A percentile compares a stretch with the other conserved stretches of the same genome.
phyloP scores from a whole-genome alignment of 1,140 invertebrate species.

The Drosophila parabipectinata region DNA sequence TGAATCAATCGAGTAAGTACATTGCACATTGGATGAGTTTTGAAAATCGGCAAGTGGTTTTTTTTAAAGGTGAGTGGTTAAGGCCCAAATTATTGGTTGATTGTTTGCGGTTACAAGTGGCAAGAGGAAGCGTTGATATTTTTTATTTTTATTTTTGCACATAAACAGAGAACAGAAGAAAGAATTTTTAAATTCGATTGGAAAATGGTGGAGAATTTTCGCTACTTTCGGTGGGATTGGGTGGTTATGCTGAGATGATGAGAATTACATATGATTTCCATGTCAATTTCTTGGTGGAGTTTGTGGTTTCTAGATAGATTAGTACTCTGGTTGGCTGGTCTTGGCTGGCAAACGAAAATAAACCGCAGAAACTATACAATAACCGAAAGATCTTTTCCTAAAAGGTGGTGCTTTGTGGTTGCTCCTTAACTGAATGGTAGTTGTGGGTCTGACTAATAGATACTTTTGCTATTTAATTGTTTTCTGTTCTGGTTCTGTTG shows the following conservation, averaged over 20 bases:
- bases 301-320: neutral
- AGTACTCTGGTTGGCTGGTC: neutral
- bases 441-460: constrained; percentile 33
- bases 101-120: constrained; percentile 59
- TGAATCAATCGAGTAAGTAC: constrained; percentile 35
- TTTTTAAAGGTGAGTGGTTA: constrained; percentile 53
- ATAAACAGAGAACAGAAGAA: constrained; percentile 60
- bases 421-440: constrained; percentile 11
- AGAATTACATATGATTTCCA: constrained; percentile 31
- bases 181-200: constrained; percentile 38
- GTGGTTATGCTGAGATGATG: constrained; percentile 22
- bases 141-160: constrained; percentile 38
- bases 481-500: neutral
- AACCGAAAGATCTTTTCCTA: constrained; percentile 19
- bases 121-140: constrained; percentile 46
- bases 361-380: constrained; percentile 30
- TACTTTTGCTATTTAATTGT: constrained; percentile 13
- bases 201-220: constrained; percentile 14
- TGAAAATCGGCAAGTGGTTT: constrained; percentile 7
- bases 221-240: constrained; percentile 24
- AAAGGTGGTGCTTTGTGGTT: constrained; percentile 44
- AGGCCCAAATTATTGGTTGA: constrained; percentile 45
- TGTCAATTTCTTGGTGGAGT: constrained; percentile 35
- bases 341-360: constrained; percentile 8
- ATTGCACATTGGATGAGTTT: constrained; percentile 25